phyloP scores from a whole-genome alignment of 2,888 invertebrate species.

The Rhamphomyia laevipes region DNA sequence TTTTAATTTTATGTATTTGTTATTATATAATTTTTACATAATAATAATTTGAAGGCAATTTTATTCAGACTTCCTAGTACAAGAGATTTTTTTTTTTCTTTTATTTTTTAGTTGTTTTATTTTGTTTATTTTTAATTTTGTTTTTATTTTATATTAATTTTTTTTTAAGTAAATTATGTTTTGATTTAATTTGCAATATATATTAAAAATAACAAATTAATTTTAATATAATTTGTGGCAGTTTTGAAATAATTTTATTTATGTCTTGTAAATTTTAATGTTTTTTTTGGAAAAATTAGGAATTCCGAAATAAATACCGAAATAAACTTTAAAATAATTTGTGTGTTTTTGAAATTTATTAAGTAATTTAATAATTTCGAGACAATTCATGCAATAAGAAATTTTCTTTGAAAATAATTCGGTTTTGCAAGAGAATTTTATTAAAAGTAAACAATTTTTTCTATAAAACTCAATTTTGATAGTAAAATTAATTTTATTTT shows the following conservation, averaged over 20 bases:
- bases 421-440: too few relatives aligned
- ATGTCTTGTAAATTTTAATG: neutral
- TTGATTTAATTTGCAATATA: neutral
- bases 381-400: too few relatives aligned
- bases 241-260: constrained; percentile 1
- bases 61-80: constrained; percentile 22
- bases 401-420: too few relatives aligned
- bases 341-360: too few relatives aligned
- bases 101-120: constrained; percentile 1
- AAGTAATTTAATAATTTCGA: too few relatives aligned
- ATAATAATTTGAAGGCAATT: constrained; percentile 19
- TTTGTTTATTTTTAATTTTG: neutral
- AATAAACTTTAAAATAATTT: too few relatives aligned
- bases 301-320: too few relatives aligned
- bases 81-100: constrained; percentile 8
- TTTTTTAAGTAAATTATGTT: neutral
- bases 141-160: constrained; percentile 1
- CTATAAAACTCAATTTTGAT: too few relatives aligned
- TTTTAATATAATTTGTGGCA: neutral
- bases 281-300: too few relatives aligned
- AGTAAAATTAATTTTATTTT: too few relatives aligned
- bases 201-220: neutral
- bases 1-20: constrained; percentile 14
- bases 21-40: constrained; percentile 11
- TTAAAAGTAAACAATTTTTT: too few relatives aligned